These are phyloP conservation scores for Enteromius mattozi DNA, from an alignment of 2,797 vertebrate species.

Conservation along the genomic window DNA sequence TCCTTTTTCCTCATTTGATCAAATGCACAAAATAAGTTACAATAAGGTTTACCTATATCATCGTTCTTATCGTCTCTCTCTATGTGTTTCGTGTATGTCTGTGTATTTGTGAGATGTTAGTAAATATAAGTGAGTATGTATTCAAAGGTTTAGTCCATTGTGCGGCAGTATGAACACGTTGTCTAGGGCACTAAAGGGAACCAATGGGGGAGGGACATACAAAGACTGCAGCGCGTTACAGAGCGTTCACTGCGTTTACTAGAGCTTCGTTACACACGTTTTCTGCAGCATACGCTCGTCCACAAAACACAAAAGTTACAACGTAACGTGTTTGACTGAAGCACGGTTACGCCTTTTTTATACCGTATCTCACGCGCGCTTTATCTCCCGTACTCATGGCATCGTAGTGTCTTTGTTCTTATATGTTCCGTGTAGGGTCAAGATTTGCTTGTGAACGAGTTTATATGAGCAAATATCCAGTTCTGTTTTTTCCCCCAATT, in stretches of 20 bases:
- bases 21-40: neutral
- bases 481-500: neutral
- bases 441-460: neutral
- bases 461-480: neutral
- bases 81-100: neutral
- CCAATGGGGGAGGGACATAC: conserved; percentile 54
- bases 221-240: conserved; percentile 35
- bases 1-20: neutral
- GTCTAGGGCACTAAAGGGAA: conserved; percentile 41
- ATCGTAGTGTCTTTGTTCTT: conserved; percentile 4
- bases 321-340: neutral
- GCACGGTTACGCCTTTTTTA: neutral
- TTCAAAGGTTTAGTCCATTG: conserved; percentile 32
- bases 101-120: neutral
- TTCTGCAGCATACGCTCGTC: neutral
- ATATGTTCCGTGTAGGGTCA: neutral
- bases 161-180: conserved; percentile 59
- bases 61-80: no score
- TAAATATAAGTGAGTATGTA: neutral
- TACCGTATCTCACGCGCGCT: neutral
- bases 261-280: neutral
- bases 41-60: no score
- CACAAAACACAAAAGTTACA: neutral
- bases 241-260: neutral
- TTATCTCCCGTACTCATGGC: neutral